Base-by-base conservation (phyloP, 2,113 vertebrate genomes). In the Carlito syrichta region DNA sequence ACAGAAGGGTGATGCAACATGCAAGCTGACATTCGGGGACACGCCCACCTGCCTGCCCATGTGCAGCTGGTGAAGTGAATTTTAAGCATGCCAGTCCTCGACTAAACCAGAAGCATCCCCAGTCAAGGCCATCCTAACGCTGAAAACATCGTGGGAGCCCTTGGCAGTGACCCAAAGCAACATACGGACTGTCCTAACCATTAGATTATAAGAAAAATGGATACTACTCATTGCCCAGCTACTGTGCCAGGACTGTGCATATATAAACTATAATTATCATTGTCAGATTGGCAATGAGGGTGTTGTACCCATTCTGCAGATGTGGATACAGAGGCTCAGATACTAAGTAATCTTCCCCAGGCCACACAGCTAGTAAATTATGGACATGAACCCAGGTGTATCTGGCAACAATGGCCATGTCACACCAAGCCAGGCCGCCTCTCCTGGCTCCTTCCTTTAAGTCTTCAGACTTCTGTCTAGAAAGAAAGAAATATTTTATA, bases 81-180 rank as follows among this genome's bases (percentile, higher is more conserved):
- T 87, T 93, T 9, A 87, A 90, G 52, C 54, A 43, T 95, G 54
- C 48, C 58, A 52, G 78, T 60, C 85, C 95, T 93, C 71, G 14
- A 19, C n/a, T 14, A 63, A 94, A 89, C 45, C 54, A 91, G 71
- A 93, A 76, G 77, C 81, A 73, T 9, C 82, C n/a, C 56, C 7
- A 45, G 68, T 30, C 66, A 54, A 91, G 94, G 86, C 89, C 52
- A 92, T 20, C 45, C 38, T 20, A 5, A n/a, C 3, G 16, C 82
- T 30, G 58, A 76, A 76, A 94, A 93, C 77, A 86, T 63, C 8
- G 0, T 58, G 84, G 92, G 92, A 89, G 85, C 74, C 50, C 38
- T 11, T 90, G 82, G 93, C 89, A 32, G 32, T 62, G 93, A 93
- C 71, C 63, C 93, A 93, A 38, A 40, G 48, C 35, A 43, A 69